phyloP scores from a whole-genome alignment of 2,113 vertebrate species.

The Mesocricetus auratus region DNA sequence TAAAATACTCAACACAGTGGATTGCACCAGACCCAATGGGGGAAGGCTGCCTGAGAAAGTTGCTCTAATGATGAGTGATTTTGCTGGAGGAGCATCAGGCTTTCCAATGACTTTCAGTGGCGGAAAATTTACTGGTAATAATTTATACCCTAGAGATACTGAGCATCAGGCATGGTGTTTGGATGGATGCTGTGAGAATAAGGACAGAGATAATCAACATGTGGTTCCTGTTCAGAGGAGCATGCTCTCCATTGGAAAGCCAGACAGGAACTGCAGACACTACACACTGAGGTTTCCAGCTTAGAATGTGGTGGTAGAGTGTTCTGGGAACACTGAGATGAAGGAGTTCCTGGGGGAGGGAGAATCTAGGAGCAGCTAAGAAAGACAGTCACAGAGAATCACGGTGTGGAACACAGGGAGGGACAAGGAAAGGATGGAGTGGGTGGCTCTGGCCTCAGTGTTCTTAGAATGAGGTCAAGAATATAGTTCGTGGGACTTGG shows the following conservation, averaged over 20 bases:
- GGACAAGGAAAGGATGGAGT: neutral
- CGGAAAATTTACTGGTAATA: slow-evolving; percentile 90
- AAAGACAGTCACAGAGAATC: neutral
- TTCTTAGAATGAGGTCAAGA: neutral
- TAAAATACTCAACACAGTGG: slow-evolving; percentile 91
- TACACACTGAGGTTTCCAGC: neutral
- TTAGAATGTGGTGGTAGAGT: neutral
- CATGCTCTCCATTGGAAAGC: neutral
- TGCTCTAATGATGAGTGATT: slow-evolving; percentile 91
- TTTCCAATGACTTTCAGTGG: slow-evolving; percentile 91
- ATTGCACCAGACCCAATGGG: slow-evolving; percentile 91
- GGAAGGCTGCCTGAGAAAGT: slow-evolving; percentile 87
- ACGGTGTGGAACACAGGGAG: neutral
- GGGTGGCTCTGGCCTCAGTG: neutral
- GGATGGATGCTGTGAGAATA: neutral
- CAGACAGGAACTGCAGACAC: neutral
- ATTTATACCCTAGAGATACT: slow-evolving; percentile 9
- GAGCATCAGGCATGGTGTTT: neutral
- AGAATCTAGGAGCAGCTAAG: neutral
- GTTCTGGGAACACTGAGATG: neutral
- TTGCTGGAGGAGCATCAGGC: slow-evolving; percentile 91
- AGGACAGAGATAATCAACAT: neutral
- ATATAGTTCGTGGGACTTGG: neutral
- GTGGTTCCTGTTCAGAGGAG: neutral
- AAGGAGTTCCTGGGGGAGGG: neutral